Evolutionary conservation across 2,888 invertebrate species (phyloP).

Genomic region (Boloria selene): DNA sequence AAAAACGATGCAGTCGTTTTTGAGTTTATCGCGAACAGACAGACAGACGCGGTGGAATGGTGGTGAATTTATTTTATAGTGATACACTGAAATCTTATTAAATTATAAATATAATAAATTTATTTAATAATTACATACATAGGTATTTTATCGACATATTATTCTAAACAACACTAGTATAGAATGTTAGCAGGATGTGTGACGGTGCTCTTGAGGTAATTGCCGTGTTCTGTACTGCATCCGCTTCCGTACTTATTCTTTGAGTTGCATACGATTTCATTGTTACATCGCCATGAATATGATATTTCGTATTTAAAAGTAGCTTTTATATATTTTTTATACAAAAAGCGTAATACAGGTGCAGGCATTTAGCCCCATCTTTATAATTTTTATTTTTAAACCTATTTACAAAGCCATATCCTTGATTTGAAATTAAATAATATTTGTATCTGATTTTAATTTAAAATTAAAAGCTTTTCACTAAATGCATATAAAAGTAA

Average conservation of each 20-base stretch:
- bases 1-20: too few species aligned
- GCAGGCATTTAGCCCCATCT: too few species aligned
- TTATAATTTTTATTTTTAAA: too few species aligned
- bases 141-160: constrained; percentile 3
- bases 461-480: too few species aligned
- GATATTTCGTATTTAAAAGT: neutral
- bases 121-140: neutral
- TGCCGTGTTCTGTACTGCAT: constrained; percentile 68
- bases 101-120: neutral
- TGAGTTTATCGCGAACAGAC: too few species aligned
- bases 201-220: constrained; percentile 73
- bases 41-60: too few species aligned
- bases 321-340: neutral
- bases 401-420: too few species aligned
- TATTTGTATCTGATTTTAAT: too few species aligned
- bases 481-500: too few species aligned
- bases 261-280: constrained; percentile 38
- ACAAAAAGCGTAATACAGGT: neutral
- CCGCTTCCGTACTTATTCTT: constrained; percentile 51
- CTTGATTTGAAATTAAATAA: too few species aligned
- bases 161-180: constrained; percentile 47
- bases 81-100: too few species aligned
- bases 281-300: constrained; percentile 19
- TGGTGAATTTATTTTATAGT: too few species aligned
- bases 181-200: constrained; percentile 66